These are phyloP conservation scores for Tetramorium simillimum DNA, from an alignment of 1,140 invertebrate species.

Conservation along the genomic window DNA sequence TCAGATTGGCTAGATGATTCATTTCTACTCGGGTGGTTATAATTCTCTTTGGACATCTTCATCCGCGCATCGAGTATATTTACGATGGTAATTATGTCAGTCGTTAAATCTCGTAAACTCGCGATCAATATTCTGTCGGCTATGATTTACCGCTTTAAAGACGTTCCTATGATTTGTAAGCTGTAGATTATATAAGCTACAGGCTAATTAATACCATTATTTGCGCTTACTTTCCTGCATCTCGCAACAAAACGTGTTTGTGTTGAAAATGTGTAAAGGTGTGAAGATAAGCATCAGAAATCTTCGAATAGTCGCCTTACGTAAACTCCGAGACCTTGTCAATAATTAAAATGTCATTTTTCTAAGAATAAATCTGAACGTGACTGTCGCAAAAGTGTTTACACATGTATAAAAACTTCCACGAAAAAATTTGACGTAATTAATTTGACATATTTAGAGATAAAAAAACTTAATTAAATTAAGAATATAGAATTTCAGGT, in stretches of 20 bases:
- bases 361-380: background rate
- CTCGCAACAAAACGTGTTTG: slow-evolving; percentile 4
- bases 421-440: background rate
- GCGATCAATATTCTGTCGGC: slow-evolving; percentile 28
- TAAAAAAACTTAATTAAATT: background rate
- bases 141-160: slow-evolving; percentile 52
- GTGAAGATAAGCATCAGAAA: background rate
- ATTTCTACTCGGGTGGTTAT: too few relatives aligned
- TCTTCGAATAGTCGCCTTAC: background rate
- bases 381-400: slow-evolving; percentile 12
- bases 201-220: slow-evolving; percentile 37
- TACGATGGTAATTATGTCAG: slow-evolving; percentile 63
- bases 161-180: slow-evolving; percentile 1
- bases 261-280: background rate
- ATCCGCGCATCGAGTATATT: slow-evolving; percentile 55
- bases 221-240: slow-evolving; percentile 40
- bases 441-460: background rate
- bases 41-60: slow-evolving; percentile 67
- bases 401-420: background rate
- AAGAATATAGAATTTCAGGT: background rate
- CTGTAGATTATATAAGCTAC: slow-evolving; percentile 26
- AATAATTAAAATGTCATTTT: slow-evolving; percentile 8
- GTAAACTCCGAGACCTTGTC: background rate
- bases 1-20: too few relatives aligned
- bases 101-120: slow-evolving; percentile 15